A percentile compares a stretch with the other conserved stretches of the same genome.
Conservation (phyloP, 64 coral and sea anemone genomes). For the Anthopleura sola region DNA sequence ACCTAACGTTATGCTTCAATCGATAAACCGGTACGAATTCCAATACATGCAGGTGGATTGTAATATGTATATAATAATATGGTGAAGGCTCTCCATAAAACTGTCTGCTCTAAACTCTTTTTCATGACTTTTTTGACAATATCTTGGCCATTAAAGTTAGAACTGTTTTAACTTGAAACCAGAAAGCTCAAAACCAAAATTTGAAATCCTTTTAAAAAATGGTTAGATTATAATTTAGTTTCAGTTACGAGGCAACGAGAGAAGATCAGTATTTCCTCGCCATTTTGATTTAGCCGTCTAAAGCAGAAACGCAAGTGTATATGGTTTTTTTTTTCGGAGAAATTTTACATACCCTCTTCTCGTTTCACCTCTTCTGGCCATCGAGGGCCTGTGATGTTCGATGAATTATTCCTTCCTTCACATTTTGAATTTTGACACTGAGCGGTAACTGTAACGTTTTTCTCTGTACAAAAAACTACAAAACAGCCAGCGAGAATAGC, state of each 20-base stretch:
- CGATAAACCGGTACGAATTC: background rate
- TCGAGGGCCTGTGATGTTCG: background rate
- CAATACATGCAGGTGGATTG: background rate
- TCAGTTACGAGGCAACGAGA: background rate
- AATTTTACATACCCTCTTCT: background rate
- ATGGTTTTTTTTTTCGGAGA: no score
- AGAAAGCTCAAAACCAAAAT: background rate
- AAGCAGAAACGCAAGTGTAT: no score
- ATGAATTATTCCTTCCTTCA: background rate
- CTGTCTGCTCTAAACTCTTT: background rate
- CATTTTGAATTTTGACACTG: background rate
- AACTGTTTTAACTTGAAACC: no score
- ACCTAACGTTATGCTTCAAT: background rate
- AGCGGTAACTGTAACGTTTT: background rate
- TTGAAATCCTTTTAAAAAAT: background rate
- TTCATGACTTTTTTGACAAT: background rate
- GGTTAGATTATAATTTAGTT: background rate
- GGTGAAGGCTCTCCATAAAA: no score
- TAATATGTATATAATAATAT: background rate
- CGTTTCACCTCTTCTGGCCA: conserved; percentile 7
- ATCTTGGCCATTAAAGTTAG: background rate
- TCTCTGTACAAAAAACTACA: background rate
- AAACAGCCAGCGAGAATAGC: background rate
- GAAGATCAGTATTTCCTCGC: background rate
- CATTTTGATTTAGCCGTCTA: background rate